Conservation (phyloP, 2,113 vertebrate species). For the Laticauda laticaudata region DNA sequence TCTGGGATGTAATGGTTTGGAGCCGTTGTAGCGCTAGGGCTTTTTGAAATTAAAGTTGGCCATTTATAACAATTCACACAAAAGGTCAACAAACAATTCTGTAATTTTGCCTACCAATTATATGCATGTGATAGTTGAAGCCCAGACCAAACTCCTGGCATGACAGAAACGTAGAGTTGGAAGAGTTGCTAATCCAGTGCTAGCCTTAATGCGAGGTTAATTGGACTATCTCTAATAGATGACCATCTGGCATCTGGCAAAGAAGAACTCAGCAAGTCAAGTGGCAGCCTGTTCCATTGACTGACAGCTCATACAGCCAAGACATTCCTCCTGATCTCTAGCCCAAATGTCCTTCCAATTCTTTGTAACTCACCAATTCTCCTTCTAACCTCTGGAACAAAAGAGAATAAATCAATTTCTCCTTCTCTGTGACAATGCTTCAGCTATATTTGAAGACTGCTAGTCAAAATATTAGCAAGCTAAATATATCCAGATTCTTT, state of each 20-base stretch:
- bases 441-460: neutral
- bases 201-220: neutral
- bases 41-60: neutral
- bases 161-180: neutral
- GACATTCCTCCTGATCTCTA: neutral
- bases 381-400: neutral
- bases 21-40: neutral
- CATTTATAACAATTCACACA: neutral
- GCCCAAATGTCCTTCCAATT: neutral
- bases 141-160: neutral
- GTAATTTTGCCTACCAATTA: neutral
- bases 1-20: neutral
- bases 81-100: neutral
- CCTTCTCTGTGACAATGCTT: neutral
- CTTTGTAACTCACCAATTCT: neutral
- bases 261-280: neutral
- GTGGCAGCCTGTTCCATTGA: neutral
- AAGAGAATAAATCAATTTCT: neutral
- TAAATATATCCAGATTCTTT: neutral
- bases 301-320: neutral
- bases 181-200: neutral
- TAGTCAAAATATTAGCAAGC: neutral
- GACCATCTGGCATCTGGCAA: neutral
- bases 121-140: neutral
- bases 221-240: neutral